A percentile compares a stretch with the other conserved stretches of the same genome.
phyloP scores from a whole-genome alignment of 1,140 invertebrate genomes.

The Apis dorsata region DNA sequence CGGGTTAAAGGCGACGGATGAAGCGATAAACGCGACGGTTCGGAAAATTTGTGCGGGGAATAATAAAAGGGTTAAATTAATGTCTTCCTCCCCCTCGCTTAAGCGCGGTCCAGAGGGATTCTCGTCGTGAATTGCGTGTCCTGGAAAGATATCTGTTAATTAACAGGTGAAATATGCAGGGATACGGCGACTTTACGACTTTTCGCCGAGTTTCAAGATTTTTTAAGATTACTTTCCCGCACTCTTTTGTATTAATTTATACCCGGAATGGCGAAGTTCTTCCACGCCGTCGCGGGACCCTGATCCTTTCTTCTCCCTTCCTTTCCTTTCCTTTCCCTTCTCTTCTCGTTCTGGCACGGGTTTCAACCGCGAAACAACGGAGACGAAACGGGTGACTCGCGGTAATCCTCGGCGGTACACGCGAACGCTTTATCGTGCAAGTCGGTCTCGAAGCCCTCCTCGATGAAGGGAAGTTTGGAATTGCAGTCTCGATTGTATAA shows the following conservation, averaged over 20 bases:
- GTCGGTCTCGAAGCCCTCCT: background rate
- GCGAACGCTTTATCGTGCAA: background rate
- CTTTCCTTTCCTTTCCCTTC: too few species aligned
- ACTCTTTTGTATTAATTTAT: conserved; percentile 51
- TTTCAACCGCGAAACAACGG: background rate
- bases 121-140: conserved; percentile 38
- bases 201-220: conserved; percentile 43
- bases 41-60: conserved; percentile 23
- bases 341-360: too few species aligned
- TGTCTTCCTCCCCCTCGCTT: conserved; percentile 5
- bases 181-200: conserved; percentile 27
- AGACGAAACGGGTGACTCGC: background rate
- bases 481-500: conserved; percentile 12
- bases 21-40: background rate
- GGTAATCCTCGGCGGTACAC: background rate
- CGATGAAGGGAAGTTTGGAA: conserved; percentile 16
- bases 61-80: conserved; percentile 7
- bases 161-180: conserved; percentile 45
- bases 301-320: background rate
- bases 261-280: conserved; percentile 32
- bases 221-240: conserved; percentile 22
- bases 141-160: conserved; percentile 48
- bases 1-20: background rate
- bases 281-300: background rate
- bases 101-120: conserved; percentile 3